Conservation (phyloP, 2,888 invertebrate species). For the Eurois occulta region DNA sequence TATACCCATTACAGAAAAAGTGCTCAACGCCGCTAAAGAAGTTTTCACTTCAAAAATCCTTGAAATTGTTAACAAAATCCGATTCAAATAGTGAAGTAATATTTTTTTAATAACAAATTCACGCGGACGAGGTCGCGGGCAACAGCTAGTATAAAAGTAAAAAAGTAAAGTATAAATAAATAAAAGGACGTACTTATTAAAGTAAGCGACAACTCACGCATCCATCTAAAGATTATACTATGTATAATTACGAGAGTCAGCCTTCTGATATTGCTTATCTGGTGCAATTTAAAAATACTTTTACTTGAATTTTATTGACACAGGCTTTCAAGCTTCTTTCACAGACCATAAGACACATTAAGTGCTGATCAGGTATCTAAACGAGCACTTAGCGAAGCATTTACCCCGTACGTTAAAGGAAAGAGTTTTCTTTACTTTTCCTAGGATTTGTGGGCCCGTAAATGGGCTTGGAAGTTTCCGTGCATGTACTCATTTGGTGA, state of each 20-base stretch:
- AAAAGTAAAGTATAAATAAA: no score
- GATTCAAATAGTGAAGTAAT: no score
- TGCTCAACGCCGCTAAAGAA: no score
- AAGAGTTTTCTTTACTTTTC: constrained; percentile 66
- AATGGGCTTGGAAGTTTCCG: constrained; percentile 79
- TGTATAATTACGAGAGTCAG: constrained; percentile 14
- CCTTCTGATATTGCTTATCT: background rate
- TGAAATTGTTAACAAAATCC: no score
- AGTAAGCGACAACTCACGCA: constrained; percentile 10
- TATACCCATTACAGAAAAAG: no score
- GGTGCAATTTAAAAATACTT: constrained; percentile 9
- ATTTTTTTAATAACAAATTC: no score
- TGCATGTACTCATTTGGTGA: constrained; percentile 75
- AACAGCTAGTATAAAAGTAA: background rate
- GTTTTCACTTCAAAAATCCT: no score
- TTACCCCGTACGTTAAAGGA: constrained; percentile 46
- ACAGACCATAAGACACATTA: background rate
- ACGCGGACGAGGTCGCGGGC: background rate
- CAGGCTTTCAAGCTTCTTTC: background rate
- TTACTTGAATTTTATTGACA: constrained; percentile 10
- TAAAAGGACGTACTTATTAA: background rate
- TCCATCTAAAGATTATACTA: constrained; percentile 3
- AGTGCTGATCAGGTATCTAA: constrained; percentile 43
- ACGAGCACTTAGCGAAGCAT: constrained; percentile 54
- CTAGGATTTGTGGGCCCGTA: constrained; percentile 76